Base-by-base conservation (phyloP, 2,888 invertebrate genomes). In the Calliphora vomitoria region DNA sequence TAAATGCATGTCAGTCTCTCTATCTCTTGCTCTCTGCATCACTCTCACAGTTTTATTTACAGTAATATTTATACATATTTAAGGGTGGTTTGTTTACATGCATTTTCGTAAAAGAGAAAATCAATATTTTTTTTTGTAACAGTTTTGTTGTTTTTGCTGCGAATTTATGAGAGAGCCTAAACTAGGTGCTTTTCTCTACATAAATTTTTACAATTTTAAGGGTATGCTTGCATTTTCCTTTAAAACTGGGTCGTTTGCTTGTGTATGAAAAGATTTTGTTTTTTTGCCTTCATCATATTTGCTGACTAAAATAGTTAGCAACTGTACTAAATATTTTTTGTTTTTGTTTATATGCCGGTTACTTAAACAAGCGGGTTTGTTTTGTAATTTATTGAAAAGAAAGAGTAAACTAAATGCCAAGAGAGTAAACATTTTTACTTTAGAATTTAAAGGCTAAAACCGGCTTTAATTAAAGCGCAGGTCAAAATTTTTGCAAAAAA, bases 321-420 rank as follows among this genome's bases (percentile, higher is more conserved):
- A 83, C 86, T 88, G 86, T 88, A 86, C 88, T 82, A 82, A 78
- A 82, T 82, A 82, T 55, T 62, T 74, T 58, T 79, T 86, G 66
- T 79, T 85, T 53, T 80, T 74, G 31, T 8, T 15, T 18, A 71
- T 87, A 72, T 79, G 62, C 82, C 82, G 83, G 86, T 84, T 87
- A 72, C 82, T 79, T 47, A 35, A 66, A 20, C 74, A 69, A 86
- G 81, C 47, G 44, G 83, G 81, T 66, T 62, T 72, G 3, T 4
- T 68, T 74, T 38, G 13, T n/a, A 20, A 15, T 60, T 41, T 60
- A n/a, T 44, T 44, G 0, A 44, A 41, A 8, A 18, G 47, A 68
- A 3, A 68, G 20, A 60, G 75, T 60, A 35, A 72, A 71, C 6
- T 6, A 35, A 35, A 35, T 35, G 35, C 35, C 25, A 47, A 71